Percentiles rank a stretch among this genome's conserved stretches.
Evolutionary conservation across 37 sponge, comb jelly and placozoan species (phyloP).

Genomic region (Beroe forskalii): DNA sequence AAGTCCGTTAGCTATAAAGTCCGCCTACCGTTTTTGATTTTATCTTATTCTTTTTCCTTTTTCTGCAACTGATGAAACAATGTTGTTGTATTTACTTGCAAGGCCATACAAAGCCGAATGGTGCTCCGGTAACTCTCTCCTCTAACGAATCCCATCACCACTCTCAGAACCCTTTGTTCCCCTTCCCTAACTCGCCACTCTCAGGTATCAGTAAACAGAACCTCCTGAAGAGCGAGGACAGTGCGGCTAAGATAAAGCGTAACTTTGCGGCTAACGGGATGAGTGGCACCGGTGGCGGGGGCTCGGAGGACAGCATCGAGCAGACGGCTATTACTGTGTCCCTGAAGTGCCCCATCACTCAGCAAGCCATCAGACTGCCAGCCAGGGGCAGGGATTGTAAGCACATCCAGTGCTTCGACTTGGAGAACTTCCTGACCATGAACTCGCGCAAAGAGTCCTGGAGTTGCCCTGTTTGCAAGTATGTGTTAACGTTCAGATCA

Average conservation of each 20-base stretch:
- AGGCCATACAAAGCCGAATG: too few relatives aligned
- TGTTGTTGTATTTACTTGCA: too few relatives aligned
- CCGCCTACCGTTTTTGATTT: too few relatives aligned
- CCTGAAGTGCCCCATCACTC: slow-evolving; percentile 56
- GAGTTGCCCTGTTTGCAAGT: slow-evolving; percentile 66
- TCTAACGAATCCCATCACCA: too few relatives aligned
- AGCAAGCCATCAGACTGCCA: slow-evolving; percentile 47
- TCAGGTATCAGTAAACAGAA: slow-evolving; percentile 59
- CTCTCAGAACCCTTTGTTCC: too few relatives aligned
- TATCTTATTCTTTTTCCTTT: too few relatives aligned
- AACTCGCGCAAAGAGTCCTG: slow-evolving; percentile 46
- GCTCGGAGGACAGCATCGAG: slow-evolving; percentile 33
- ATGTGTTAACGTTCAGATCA: neutral
- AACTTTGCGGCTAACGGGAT: slow-evolving; percentile 45
- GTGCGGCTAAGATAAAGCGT: slow-evolving; percentile 38
- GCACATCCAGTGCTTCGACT: slow-evolving; percentile 52
- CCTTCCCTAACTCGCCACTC: too few relatives aligned
- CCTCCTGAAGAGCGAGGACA: slow-evolving; percentile 49
- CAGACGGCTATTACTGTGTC: slow-evolving; percentile 60
- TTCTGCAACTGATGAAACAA: too few relatives aligned
- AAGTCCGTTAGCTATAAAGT: too few relatives aligned
- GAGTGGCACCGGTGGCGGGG: neutral
- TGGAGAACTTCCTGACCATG: slow-evolving; percentile 59
- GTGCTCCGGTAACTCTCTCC: too few relatives aligned
- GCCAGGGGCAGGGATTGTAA: slow-evolving; percentile 57